Conservation (phyloP, 1,140 invertebrate genomes). For the Aphis gossypii region DNA sequence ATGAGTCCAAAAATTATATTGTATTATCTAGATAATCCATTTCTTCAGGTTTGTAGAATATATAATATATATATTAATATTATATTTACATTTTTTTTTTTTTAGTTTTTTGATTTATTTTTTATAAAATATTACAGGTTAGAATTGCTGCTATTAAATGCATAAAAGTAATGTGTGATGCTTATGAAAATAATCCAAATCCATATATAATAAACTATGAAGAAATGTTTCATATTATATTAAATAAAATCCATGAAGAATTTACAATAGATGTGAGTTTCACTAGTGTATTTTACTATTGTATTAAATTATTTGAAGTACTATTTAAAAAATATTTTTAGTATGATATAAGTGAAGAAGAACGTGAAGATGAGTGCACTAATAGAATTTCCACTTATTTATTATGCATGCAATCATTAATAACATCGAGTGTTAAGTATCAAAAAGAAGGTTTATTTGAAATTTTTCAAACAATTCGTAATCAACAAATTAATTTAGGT, state of each 20-base stretch:
- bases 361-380: background rate
- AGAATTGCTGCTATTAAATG: slow-evolving; percentile 22
- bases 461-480: slow-evolving; percentile 14
- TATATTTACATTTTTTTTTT: too few species aligned
- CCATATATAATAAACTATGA: slow-evolving; percentile 27
- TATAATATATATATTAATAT: background rate
- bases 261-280: slow-evolving; percentile 32
- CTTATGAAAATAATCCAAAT: slow-evolving; percentile 39
- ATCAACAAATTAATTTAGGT: slow-evolving; percentile 27
- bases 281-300: background rate
- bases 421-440: slow-evolving; percentile 28
- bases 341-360: slow-evolving; percentile 39
- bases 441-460: slow-evolving; percentile 40
- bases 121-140: slow-evolving; percentile 10
- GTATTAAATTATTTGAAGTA: background rate
- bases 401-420: slow-evolving; percentile 35
- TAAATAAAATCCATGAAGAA: slow-evolving; percentile 37
- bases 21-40: slow-evolving; percentile 21
- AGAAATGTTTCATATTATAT: slow-evolving; percentile 47
- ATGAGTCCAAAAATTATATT: slow-evolving; percentile 44
- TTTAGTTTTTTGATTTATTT: background rate
- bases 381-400: slow-evolving; percentile 46
- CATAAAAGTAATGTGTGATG: slow-evolving; percentile 32
- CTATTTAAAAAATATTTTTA: background rate
- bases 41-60: slow-evolving; percentile 24